Evolutionary conservation across 1,140 invertebrate genomes (phyloP).

Genomic region (Sminthurinus signatus): DNA sequence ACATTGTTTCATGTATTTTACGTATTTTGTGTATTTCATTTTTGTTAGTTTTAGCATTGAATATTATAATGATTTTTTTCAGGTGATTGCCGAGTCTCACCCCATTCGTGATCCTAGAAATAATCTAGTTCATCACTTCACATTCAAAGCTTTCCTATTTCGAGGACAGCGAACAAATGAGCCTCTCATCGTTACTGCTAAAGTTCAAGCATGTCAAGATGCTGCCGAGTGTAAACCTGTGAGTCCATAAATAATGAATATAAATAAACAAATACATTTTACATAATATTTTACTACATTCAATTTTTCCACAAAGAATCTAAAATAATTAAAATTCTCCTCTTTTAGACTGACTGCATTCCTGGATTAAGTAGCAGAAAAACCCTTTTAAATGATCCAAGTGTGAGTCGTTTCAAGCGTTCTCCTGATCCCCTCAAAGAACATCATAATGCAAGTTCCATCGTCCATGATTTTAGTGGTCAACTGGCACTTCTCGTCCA

Average conservation of each 20-base stretch:
- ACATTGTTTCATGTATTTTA: too few relatives aligned
- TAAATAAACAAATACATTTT: too few relatives aligned
- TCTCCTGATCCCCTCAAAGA: conserved; percentile 12
- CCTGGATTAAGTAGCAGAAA: too few relatives aligned
- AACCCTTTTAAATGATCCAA: background rate
- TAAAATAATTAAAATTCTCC: too few relatives aligned
- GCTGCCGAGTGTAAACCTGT: conserved; percentile 14
- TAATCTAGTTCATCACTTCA: conserved; percentile 39
- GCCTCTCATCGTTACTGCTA: conserved; percentile 39
- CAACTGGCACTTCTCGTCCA: conserved; percentile 35
- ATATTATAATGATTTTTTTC: too few relatives aligned
- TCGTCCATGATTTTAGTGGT: conserved; percentile 32
- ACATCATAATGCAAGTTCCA: conserved; percentile 27
- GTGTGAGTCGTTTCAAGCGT: conserved; percentile 18
- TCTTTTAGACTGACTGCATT: too few relatives aligned
- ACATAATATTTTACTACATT: too few relatives aligned
- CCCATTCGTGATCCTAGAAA: conserved; percentile 36
- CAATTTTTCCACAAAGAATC: too few relatives aligned
- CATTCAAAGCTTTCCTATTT: conserved; percentile 40
- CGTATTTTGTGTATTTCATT: too few relatives aligned
- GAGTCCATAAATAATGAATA: too few relatives aligned
- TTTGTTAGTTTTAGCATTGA: too few relatives aligned
- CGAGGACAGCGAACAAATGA: conserved; percentile 39
- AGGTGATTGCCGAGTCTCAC: conserved; percentile 35
- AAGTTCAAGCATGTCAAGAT: conserved; percentile 40